Base-by-base conservation (phyloP, 1,140 invertebrate genomes). In the Schmidtea mediterranea region DNA sequence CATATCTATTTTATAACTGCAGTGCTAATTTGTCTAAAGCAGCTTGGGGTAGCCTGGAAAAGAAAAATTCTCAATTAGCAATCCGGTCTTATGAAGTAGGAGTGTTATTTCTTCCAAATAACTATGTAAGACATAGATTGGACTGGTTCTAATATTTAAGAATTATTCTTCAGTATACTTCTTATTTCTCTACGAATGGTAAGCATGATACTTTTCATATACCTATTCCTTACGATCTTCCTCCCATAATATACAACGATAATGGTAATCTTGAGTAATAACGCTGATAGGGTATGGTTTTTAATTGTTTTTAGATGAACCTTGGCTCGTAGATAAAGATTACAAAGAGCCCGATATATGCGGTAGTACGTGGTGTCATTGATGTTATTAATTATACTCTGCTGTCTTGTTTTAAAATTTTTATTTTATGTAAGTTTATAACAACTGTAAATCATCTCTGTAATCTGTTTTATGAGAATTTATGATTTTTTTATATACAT, bases 11-110 rank as follows among this genome's bases (percentile, higher is more conserved):
- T 45, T 19, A 45, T 45, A 3, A 23, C 23, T n/a, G 49, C 51
- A 89, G 82, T 55, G 81, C 80, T 0, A 94, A 94, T 68, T 62
- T 92, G 6, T 90, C 83, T 12, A 90, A 89, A 69, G 81, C 83
- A 15, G 86, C 86, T 1, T 94, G 86, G 86, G 86, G 86, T 49
- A 70, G 65, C 15, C 58, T 74, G 18, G 76, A 75, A 52, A 79
- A 78, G 55, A 72, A 72, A 50, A 67, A 69, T 32, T 58, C 68
- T 49, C 74, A 74, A 51, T 63, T 80, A 40, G 73, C 76, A 52
- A 76, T 86, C 1, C 72, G 78, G 58, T 87, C 79, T 39, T 90
- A 84, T 60, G 87, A 95, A 69, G 76, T 76, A 19, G 86, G 84
- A 0, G 77, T 94, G 9, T 57, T 94, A 9, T 82, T 89, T 56